Percentiles rank a stretch among this genome's conserved stretches.
Evolutionary conservation across 2,113 vertebrate genomes (phyloP).

Genomic region (Lampris incognitus): DNA sequence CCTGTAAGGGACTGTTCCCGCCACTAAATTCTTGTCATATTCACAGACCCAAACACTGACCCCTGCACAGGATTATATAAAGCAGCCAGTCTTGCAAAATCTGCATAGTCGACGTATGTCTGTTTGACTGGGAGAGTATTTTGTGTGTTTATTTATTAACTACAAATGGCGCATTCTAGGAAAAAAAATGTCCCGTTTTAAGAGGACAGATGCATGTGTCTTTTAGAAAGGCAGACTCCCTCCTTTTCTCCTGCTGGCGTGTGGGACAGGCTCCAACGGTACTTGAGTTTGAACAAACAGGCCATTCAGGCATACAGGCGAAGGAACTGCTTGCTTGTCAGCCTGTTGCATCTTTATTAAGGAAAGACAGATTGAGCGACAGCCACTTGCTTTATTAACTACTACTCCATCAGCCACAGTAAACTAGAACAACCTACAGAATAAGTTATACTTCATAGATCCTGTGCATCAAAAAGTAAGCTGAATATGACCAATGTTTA

Average conservation of each 20-base stretch:
- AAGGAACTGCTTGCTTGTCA: conserved; percentile 59
- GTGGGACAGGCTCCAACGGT: conserved; percentile 72
- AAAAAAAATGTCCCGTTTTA: conserved; percentile 73
- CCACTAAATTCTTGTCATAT: conserved; percentile 11
- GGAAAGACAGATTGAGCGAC: conserved; percentile 53
- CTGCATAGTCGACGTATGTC: conserved; percentile 30
- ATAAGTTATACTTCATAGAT: conserved; percentile 34
- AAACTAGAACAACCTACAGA: conserved; percentile 37
- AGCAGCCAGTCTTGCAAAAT: conserved; percentile 41
- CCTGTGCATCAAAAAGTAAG: conserved; percentile 38
- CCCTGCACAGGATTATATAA: conserved; percentile 47
- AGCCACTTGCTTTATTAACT: conserved; percentile 55
- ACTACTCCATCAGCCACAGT: conserved; percentile 40
- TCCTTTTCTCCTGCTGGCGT: conserved; percentile 65
- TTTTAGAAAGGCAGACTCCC: conserved; percentile 81
- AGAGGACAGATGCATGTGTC: conserved; percentile 80
- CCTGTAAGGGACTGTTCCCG: conserved; percentile 17
- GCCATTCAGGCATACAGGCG: conserved; percentile 69
- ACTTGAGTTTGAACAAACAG: conserved; percentile 77
- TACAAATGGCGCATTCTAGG: conserved; percentile 66
- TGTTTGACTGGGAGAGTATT: conserved; percentile 41
- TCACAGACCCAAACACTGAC: conserved; percentile 14
- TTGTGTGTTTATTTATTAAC: conserved; percentile 64
- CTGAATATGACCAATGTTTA: conserved; percentile 49
- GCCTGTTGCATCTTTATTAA: conserved; percentile 67